phyloP scores from a whole-genome alignment of 2,888 invertebrate genomes.

The Ganaspis brasiliensis region DNA sequence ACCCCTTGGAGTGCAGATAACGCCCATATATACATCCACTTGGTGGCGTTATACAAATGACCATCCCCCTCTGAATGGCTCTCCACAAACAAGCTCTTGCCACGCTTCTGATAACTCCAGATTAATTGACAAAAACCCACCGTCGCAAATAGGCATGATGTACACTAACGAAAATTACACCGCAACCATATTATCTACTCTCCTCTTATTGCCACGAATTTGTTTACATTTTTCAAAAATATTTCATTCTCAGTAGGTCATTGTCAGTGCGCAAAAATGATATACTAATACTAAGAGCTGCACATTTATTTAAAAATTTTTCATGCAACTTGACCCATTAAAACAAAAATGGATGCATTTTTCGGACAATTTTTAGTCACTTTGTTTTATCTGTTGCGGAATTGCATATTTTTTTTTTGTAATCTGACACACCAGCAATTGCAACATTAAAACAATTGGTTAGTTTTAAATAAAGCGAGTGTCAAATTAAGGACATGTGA shows the following conservation, averaged over 20 bases:
- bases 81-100: constrained; percentile 37
- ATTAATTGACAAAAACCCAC: constrained; percentile 39
- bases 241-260: background rate
- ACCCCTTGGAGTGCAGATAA: constrained; percentile 62
- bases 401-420: too few relatives aligned
- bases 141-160: constrained; percentile 23
- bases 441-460: too few relatives aligned
- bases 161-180: constrained; percentile 19
- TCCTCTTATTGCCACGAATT: background rate
- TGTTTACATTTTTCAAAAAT: background rate
- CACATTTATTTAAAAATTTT: too few relatives aligned
- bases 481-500: too few relatives aligned
- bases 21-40: constrained; percentile 63
- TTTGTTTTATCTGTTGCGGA: too few relatives aligned
- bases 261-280: background rate
- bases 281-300: too few relatives aligned
- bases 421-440: too few relatives aligned
- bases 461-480: too few relatives aligned
- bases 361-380: too few relatives aligned
- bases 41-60: constrained; percentile 69
- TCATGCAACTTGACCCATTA: too few relatives aligned
- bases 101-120: constrained; percentile 39
- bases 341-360: too few relatives aligned
- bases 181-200: constrained; percentile 7
- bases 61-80: constrained; percentile 58